Evolutionary conservation across 2,888 invertebrate species (phyloP).

Genomic region (Adela reaumurella): DNA sequence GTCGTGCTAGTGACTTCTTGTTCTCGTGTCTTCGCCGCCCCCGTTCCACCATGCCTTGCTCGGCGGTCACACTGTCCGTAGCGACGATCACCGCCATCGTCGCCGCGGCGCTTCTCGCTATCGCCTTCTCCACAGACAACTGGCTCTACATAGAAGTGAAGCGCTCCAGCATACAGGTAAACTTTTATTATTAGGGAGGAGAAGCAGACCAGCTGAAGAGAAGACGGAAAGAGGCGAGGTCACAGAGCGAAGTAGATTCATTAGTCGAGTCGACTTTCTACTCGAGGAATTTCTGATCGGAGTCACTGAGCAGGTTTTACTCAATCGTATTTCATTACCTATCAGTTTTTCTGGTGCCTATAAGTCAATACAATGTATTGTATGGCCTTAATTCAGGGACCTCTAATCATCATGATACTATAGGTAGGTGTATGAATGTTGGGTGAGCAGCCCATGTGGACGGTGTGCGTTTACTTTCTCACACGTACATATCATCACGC

Average conservation of each 20-base stretch:
- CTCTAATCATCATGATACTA: too few relatives aligned
- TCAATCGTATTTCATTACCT: too few relatives aligned
- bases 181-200: slow-evolving; percentile 5
- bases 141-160: slow-evolving; percentile 94
- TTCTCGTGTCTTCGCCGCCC: slow-evolving; percentile 29
- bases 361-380: too few relatives aligned
- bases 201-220: too few relatives aligned
- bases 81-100: slow-evolving; percentile 95
- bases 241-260: not conserved
- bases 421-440: too few relatives aligned
- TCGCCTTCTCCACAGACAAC: slow-evolving; percentile 95
- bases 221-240: not conserved
- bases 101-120: slow-evolving; percentile 87
- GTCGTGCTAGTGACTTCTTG: slow-evolving; percentile 43
- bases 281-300: not conserved
- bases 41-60: slow-evolving; percentile 81
- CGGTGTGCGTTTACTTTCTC: too few relatives aligned
- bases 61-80: slow-evolving; percentile 90
- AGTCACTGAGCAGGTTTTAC: too few relatives aligned
- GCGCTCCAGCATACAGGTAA: slow-evolving; percentile 83
- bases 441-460: too few relatives aligned
- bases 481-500: too few relatives aligned
- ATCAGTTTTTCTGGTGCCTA: too few relatives aligned
- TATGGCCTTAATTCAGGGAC: too few relatives aligned
- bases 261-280: not conserved